Evolutionary conservation across 1,140 invertebrate species (phyloP).

Genomic region (Proales similis): DNA sequence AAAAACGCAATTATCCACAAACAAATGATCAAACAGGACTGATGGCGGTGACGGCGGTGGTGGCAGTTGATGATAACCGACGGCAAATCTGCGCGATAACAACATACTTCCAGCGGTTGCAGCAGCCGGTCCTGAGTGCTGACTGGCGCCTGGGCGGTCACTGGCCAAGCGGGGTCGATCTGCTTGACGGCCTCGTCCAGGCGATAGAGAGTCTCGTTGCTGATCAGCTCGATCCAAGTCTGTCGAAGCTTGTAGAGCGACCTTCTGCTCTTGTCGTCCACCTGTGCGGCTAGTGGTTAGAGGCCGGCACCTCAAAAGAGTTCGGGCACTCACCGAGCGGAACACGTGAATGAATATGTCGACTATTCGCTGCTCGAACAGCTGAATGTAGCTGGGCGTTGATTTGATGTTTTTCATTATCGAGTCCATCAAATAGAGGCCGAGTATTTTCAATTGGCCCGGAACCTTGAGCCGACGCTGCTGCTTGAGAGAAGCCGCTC

Average conservation of each 20-base stretch:
- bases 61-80: too few species aligned
- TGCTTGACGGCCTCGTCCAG: constrained; percentile 4
- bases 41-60: too few species aligned
- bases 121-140: too few species aligned
- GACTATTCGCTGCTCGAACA: constrained; percentile 15
- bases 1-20: too few species aligned
- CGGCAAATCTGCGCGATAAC: too few species aligned
- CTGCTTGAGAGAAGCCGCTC: not conserved
- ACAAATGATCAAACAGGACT: too few species aligned
- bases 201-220: constrained; percentile 3
- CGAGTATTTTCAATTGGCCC: constrained; percentile 6
- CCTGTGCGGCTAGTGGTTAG: constrained; percentile 3
- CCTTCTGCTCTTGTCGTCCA: constrained; percentile 18
- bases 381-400: constrained; percentile 21
- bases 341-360: constrained; percentile 15
- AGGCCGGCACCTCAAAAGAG: too few species aligned
- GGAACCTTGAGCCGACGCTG: not conserved
- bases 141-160: too few species aligned
- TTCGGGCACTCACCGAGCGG: constrained; percentile 9
- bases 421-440: constrained; percentile 30
- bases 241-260: constrained; percentile 33
- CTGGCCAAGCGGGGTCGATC: constrained; percentile 36
- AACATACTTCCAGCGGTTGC: too few species aligned
- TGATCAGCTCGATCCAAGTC: constrained; percentile 20
- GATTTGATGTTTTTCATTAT: constrained; percentile 36